Base-by-base conservation (phyloP, 2,797 vertebrate species). In the Prunella strophiata region DNA sequence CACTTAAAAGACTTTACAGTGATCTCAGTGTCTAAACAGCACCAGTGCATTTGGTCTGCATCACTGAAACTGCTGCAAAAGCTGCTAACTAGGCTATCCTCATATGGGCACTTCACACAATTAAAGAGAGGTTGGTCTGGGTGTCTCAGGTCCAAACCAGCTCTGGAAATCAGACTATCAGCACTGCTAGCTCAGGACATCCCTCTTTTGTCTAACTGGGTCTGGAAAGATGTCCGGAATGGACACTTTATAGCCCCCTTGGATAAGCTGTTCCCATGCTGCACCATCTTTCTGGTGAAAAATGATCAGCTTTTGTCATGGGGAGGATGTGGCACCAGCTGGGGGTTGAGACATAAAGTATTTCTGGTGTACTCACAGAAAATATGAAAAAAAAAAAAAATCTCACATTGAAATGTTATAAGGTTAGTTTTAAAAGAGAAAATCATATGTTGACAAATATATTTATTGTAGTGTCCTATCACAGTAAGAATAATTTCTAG, bases 141-240 rank as follows among this genome's bases (percentile, higher is more conserved):
- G 58, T 32, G 16, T 75, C 36, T 13, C 0, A 1, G 58, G 20
- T 52, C 18, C 16, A 61, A 45, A 75, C 2, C 16, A 42, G 0
- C 5, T 45, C 32, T 62, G 21, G 22, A 82, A 85, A 75, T 8
- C n/a, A 29, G 7, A 51, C 22, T 68, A 15, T 32, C 9, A 48
- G 2, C 11, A 36, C 4, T 9, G 8, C 5, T 48, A 71, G 19
- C 5, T 79, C 38, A 68, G 14, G 25, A 22, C 14, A 57, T 21
- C 11, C 7, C 22, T 62, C 8, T 23, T 81, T 82, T 61, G 17
- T 36, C n/a, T 22, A 22, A 25, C 16, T 59, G n/a, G 16, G 7
- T 36, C 32, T 78, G 30, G 40, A 67, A 88, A 71, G 9, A 13
- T 3, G 5, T 43, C 17, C 30, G 20, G 27, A 13, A 30, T 40